Conservation (phyloP, 2,888 invertebrate genomes). For the Pachymerium ferrugineum region DNA sequence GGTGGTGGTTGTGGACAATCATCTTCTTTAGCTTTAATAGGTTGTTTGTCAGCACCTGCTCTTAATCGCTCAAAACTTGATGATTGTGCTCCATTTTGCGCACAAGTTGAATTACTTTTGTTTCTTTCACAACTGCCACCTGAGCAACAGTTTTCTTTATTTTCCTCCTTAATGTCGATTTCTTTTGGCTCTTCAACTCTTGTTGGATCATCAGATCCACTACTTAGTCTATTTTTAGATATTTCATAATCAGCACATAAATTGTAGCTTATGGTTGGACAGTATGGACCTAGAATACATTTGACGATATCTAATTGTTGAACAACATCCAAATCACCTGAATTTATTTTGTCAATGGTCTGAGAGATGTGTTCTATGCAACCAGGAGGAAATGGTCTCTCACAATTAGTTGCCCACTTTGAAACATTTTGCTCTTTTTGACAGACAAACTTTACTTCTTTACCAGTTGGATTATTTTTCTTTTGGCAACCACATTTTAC, state of each 20-base stretch:
- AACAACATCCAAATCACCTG: too few species aligned
- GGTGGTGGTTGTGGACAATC: not conserved
- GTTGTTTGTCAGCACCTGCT: not conserved
- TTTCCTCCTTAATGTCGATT: not conserved
- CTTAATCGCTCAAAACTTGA: not conserved
- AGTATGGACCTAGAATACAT: too few species aligned
- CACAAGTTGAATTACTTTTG: not conserved
- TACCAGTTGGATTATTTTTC: too few species aligned
- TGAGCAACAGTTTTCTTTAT: not conserved
- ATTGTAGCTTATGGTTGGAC: not conserved
- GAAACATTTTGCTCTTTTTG: too few species aligned
- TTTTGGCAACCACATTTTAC: too few species aligned
- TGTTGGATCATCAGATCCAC: not conserved
- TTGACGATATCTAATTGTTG: too few species aligned
- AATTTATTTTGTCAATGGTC: too few species aligned
- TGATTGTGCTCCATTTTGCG: not conserved
- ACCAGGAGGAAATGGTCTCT: too few species aligned
- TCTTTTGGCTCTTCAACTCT: not conserved
- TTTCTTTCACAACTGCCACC: not conserved
- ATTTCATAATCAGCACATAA: not conserved
- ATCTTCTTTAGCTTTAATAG: not conserved
- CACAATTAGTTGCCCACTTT: too few species aligned
- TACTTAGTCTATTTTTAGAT: not conserved
- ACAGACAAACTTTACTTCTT: too few species aligned
- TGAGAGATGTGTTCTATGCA: too few species aligned